Evolutionary conservation across 64 coral and sea anemone genomes (phyloP), one percentile per base, ranked within the genome.

Genomic region (Actinia equina): DNA sequence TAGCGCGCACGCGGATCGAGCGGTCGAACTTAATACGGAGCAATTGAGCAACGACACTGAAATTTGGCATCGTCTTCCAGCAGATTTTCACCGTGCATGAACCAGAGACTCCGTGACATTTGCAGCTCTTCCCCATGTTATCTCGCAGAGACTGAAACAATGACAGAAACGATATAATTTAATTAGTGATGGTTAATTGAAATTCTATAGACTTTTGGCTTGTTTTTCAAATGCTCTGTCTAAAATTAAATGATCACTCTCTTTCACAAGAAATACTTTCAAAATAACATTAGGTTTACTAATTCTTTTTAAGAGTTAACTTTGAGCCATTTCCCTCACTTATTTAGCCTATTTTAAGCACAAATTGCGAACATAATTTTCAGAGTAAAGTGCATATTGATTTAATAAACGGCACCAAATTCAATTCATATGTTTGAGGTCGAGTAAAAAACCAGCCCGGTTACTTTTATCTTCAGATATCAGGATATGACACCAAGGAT

Each of bases 101-200:
- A 6, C 92, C 80, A 12, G 94, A 97, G 10, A 97, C 91, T 0
- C 94, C 94, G 19, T 97, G 94, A 27, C 94, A 97, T 77, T 91
- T 97, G 77, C 94, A 97, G 59, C 60, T 93, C 81, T 93, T 97
- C 19, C 19, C 69, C 94, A 93, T 97, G 65, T 91, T 93, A 79
- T 93, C 91, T 60, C 83, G 81, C 23, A 97, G 77, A 52, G 82
- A 88, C 94, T 97, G 85, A 59, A 86, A 81, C 14, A 81, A 41
- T 30, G n/a, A 41, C 63, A 69, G 26, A 74, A 41, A 5, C n/a
- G 23, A 15, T n/a, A 37, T 74, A 74, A 74, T 74, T 41, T 11
- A 74, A 74, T 74, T 74, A 74, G 13, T 41, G 10, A 27, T 41
- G 26, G 63, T 74, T 11, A 74, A 37, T 74, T 74, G 25, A 12